phyloP scores from a whole-genome alignment of 2,888 invertebrate species.

The Hypselothyrea guttata region DNA sequence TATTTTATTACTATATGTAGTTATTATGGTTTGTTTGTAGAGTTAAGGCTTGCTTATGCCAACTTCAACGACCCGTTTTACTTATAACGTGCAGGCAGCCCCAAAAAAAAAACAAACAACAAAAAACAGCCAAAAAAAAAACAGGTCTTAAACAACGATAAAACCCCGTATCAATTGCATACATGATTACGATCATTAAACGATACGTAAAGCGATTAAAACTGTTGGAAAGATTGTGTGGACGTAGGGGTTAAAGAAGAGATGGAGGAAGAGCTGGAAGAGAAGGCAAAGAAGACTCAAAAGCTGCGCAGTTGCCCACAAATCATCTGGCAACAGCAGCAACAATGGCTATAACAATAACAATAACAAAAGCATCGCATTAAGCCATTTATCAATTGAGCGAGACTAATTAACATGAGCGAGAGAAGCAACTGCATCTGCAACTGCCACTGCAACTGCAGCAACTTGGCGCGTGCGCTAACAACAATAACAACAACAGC shows the following conservation, averaged over 20 bases:
- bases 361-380: conserved; percentile 22
- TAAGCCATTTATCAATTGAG: conserved; percentile 54
- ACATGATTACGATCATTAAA: conserved; percentile 10
- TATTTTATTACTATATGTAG: too few species aligned
- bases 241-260: neutral
- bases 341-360: neutral
- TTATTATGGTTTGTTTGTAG: too few species aligned
- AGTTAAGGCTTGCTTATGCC: too few species aligned
- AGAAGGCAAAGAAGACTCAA: neutral
- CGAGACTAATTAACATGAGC: conserved; percentile 50
- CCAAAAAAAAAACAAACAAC: conserved; percentile 4
- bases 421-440: conserved; percentile 6
- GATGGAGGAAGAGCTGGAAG: neutral
- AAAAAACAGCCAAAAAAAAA: conserved; percentile 7
- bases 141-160: conserved; percentile 6
- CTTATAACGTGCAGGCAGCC: neutral
- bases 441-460: conserved; percentile 14
- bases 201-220: conserved; percentile 5
- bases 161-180: conserved; percentile 22
- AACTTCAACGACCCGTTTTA: too few species aligned
- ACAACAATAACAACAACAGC: conserved; percentile 11
- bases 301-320: conserved; percentile 19
- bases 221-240: too few species aligned
- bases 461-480: conserved; percentile 48
- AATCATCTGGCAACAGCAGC: conserved; percentile 17